Conservation (phyloP, 2,797 vertebrate genomes). For the Arnoldichthys spilopterus region DNA sequence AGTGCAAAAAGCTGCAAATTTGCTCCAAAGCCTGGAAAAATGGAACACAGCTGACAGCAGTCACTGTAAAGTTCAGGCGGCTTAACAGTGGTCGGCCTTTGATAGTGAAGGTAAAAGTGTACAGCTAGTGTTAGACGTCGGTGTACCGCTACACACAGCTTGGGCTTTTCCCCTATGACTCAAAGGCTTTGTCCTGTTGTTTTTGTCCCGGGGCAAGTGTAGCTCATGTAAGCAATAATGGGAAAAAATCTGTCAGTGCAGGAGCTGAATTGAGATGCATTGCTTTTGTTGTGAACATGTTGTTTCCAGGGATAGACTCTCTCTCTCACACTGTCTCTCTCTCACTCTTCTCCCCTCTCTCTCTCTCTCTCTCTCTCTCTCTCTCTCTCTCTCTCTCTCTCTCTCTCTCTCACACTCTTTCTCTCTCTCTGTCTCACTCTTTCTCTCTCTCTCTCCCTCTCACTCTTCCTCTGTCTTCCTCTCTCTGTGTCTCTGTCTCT, state of each 20-base stretch:
- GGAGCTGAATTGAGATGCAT: slow-evolving; percentile 18
- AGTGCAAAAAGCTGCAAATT: slow-evolving; percentile 29
- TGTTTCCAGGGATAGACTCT: slow-evolving; percentile 20
- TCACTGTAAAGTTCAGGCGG: slow-evolving; percentile 9
- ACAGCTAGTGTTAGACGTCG: neutral
- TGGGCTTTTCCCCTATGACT: slow-evolving; percentile 8
- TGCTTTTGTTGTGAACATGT: slow-evolving; percentile 13
- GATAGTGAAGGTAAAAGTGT: neutral
- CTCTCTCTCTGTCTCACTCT: too few relatives aligned
- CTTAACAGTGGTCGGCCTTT: neutral
- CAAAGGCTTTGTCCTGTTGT: slow-evolving; percentile 5
- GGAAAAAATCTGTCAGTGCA: slow-evolving; percentile 1
- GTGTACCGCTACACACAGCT: neutral
- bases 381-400: neutral
- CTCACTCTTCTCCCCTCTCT: neutral
- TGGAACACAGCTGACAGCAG: slow-evolving; percentile 19
- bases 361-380: neutral
- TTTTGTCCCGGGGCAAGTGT: slow-evolving; percentile 2
- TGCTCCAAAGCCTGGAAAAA: slow-evolving; percentile 6
- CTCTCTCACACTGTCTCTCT: neutral
- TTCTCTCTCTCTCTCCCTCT: neutral
- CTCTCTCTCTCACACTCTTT: neutral
- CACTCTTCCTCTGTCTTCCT: neutral
- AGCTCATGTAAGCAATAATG: neutral
- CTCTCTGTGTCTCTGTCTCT: neutral